These are phyloP conservation scores for Chloroclystis v-ata DNA, from an alignment of 2,888 invertebrate genomes.

Conservation along the genomic window DNA sequence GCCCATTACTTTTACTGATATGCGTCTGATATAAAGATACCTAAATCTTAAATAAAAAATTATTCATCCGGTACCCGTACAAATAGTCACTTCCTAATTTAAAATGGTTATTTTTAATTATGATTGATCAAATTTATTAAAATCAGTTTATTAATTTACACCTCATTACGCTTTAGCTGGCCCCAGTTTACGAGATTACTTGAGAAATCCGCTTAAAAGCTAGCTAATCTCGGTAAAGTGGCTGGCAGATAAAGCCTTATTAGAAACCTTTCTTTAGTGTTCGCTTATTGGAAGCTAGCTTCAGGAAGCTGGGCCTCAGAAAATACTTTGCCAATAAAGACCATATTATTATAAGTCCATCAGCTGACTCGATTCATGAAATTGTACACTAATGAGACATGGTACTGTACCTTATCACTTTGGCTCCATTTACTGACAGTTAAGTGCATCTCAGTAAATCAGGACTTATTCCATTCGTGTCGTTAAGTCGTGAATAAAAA, in stretches of 20 bases:
- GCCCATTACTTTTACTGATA: no score
- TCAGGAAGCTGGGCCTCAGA: not conserved
- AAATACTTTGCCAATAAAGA: not conserved
- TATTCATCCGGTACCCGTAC: no score
- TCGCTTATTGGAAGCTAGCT: slow-evolving; percentile 8
- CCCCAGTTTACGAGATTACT: slow-evolving; percentile 26
- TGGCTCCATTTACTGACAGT: slow-evolving; percentile 20
- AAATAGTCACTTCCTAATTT: no score
- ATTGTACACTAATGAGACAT: not conserved
- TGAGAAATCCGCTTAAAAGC: slow-evolving; percentile 20
- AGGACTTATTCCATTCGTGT: no score
- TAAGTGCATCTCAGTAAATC: no score
- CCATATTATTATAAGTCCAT: not conserved
- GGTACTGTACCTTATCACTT: not conserved
- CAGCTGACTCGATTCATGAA: not conserved
- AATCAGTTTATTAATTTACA: no score
- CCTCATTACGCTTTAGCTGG: no score
- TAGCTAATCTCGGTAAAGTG: slow-evolving; percentile 20
- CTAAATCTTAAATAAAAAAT: no score
- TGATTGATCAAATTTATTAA: no score
- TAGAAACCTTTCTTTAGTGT: slow-evolving; percentile 16
- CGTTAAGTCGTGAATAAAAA: no score
- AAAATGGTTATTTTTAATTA: no score
- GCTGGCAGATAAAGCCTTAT: slow-evolving; percentile 17
- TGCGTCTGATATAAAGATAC: no score